Base-by-base conservation (phyloP, 2,113 vertebrate genomes). In the Callipepla squamata region DNA sequence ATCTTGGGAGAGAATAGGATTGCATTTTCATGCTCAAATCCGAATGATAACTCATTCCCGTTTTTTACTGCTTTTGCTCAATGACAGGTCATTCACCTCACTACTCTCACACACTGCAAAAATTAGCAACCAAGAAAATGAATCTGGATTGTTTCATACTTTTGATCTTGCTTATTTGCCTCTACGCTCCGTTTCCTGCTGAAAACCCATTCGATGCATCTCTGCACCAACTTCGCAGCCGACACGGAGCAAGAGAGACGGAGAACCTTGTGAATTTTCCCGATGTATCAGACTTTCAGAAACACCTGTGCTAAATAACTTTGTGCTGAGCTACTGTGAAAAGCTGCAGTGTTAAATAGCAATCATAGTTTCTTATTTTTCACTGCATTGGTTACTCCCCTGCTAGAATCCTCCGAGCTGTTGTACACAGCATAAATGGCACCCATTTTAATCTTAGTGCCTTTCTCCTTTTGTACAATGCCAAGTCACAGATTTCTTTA, bases 251-350 rank as follows among this genome's bases (percentile, higher is more conserved):
- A 94, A 89, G 87, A 38, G 89, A 94, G 94, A 72, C 28, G 21
- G 84, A 85, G 76, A 95, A 96, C 94, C 95, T 85, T 96, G 94
- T 13, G 94, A 96, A 95, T 94, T 96, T 96, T 96, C 96, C 95
- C 96, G 92, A 94, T 74, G 95, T 96, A 96, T 96, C 94, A 93
- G 94, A 96, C 95, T 96, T 92, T 91, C 95, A 95, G 89, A 95
- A 96, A 89, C 96, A 93, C 94, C 93, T 96, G 95, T 92, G 96
- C 93, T 94, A 95, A 93, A 93, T 92, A 94, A 87, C 89, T 96
- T 94, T 85, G 85, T 93, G 93, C 94, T 92, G 91, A 94, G 93
- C 89, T 94, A 82, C 96, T 94, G 93, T 92, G 95, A 96, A 96
- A 96, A 92, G 85, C 95, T 91, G 94, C 93, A 77, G 91, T 87